These are phyloP conservation scores for Bufotes viridis DNA, from an alignment of 2,797 vertebrate species.

Conservation along the genomic window DNA sequence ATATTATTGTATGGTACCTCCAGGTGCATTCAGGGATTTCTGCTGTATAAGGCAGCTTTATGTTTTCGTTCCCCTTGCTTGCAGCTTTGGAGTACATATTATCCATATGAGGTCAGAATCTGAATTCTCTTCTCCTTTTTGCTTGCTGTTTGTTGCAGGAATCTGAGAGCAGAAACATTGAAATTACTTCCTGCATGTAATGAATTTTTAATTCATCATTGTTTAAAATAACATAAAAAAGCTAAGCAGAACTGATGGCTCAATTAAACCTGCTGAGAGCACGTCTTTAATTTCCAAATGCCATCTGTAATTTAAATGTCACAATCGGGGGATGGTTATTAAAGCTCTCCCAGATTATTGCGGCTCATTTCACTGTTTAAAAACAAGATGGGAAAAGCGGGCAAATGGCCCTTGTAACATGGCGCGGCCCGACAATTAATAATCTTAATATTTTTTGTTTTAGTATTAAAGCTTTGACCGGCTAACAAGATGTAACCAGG, in stretches of 20 bases:
- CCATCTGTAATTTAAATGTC: constrained; percentile 82
- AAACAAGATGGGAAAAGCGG: constrained; percentile 70
- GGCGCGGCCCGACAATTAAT: constrained; percentile 60
- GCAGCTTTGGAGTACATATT: neutral
- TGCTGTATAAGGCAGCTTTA: neutral
- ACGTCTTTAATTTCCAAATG: constrained; percentile 78
- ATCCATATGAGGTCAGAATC: neutral
- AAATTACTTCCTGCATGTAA: constrained; percentile 55
- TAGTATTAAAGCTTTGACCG: neutral
- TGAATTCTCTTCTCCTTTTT: neutral
- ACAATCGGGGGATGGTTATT: constrained; percentile 70
- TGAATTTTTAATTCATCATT: constrained; percentile 65
- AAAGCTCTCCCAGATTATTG: constrained; percentile 68
- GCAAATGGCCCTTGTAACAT: constrained; percentile 68
- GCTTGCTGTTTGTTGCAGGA: constrained; percentile 12
- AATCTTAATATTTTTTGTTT: constrained; percentile 36
- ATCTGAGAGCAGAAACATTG: constrained; percentile 6
- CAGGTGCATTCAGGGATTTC: neutral
- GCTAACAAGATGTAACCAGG: constrained; percentile 25
- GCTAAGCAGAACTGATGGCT: constrained; percentile 75
- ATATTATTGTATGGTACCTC: neutral
- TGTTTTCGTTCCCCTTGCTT: neutral
- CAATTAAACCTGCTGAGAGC: constrained; percentile 75
- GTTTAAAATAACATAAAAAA: constrained; percentile 71
- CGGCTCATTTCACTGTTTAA: constrained; percentile 74